Evolutionary conservation across 53 echinoderm and acorn worm genomes (phyloP).

Genomic region (Hippasteria phrygiana): DNA sequence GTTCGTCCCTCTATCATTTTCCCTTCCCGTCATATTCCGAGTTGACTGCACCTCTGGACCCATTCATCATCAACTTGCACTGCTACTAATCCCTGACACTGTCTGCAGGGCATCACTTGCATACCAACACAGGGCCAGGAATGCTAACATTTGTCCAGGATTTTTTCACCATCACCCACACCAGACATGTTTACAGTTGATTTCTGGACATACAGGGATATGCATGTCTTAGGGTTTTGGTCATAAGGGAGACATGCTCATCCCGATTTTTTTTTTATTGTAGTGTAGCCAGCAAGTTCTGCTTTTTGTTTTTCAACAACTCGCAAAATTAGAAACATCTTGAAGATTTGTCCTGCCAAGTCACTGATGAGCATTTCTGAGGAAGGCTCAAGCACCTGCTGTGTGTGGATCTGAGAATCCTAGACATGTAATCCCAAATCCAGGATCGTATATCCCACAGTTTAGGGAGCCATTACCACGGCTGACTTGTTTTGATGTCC

Average conservation of each 20-base stretch:
- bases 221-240: too few species aligned
- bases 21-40: neutral
- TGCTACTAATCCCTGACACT: slow-evolving; percentile 7
- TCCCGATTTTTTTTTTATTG: too few species aligned
- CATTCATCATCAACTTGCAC: slow-evolving; percentile 19
- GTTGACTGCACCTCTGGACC: neutral
- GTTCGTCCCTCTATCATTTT: neutral
- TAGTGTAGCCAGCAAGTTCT: neutral
- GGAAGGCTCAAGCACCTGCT: slow-evolving; percentile 11
- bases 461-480: neutral
- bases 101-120: slow-evolving; percentile 3
- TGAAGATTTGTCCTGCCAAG: neutral
- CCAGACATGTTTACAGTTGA: neutral
- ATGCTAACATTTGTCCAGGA: slow-evolving; percentile 54
- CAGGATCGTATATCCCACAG: neutral
- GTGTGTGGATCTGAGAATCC: slow-evolving; percentile 1
- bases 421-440: neutral
- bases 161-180: slow-evolving; percentile 7
- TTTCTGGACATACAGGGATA: neutral
- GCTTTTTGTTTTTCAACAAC: neutral
- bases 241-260: too few species aligned
- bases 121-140: slow-evolving; percentile 7
- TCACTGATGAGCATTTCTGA: neutral
- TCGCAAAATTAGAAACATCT: neutral
- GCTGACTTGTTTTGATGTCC: slow-evolving; percentile 43